Base-by-base conservation (phyloP, 2,113 vertebrate species). In the Oenanthe oenanthe region DNA sequence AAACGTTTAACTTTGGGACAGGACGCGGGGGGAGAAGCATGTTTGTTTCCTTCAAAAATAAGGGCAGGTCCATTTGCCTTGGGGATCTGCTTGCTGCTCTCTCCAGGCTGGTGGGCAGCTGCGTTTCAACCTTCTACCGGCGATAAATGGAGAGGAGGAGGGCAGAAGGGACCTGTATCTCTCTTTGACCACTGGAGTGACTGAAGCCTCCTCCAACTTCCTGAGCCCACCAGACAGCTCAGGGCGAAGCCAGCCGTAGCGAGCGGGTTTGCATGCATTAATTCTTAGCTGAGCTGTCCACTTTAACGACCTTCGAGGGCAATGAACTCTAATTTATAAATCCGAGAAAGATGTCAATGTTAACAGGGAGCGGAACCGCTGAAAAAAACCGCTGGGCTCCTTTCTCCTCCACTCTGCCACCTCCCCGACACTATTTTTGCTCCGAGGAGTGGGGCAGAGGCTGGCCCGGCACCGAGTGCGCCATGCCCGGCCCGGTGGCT, bases 311-410 rank as follows among this genome's bases (percentile, higher is more conserved):
- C 78, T 86, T 56, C 24, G n/a, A 88, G 48, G 28, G 54, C 74
- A 94, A 93, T 86, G 72, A 84, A 90, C 68, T 48, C 89, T 43
- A 80, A 88, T 93, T 86, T 75, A 89, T 85, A 94, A 96, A 92
- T 82, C 48, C 50, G 17, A 45, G 45, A 72, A 74, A 75, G 77
- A 82, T 18, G 80, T 76, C 81, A 51, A 83, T 90, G 72, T 77
- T 80, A 88, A 96, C 12, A 63, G 60, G 22, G 38, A 96, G 60
- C 1, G 17, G 51, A 90, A 51, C 31, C 4, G 1, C 71, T 43
- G n/a, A 45, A 65, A 84, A 61, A n/a, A 60, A 6, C 12, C 3
- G 0, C 11, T 10, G 17, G 28, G 17, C 1, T 65, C 45, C 31
- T 4, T 34, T 36, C 40, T 29, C 18, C 2, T 7, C 45, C 12